Percentiles rank a stretch among this genome's conserved stretches.
These are phyloP conservation scores for Colostygia pectinataria DNA, from an alignment of 2,888 invertebrate genomes.

Conservation along the genomic window DNA sequence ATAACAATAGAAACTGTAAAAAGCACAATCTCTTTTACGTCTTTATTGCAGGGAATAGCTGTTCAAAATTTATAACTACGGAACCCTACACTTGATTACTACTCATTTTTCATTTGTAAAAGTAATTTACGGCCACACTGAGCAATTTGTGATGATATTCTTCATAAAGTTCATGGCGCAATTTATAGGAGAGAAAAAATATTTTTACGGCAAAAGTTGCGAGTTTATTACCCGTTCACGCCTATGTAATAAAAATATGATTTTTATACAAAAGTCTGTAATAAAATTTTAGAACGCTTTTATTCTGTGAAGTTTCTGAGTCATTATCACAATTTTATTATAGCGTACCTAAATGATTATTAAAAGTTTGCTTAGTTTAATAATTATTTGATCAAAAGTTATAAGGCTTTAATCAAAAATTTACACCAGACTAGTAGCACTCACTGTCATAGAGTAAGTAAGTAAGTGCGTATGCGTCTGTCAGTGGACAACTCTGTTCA, in stretches of 20 bases:
- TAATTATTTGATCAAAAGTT: too few species aligned
- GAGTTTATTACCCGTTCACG: slow-evolving; percentile 19
- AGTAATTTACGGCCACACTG: slow-evolving; percentile 9
- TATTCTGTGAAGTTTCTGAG: slow-evolving; percentile 16
- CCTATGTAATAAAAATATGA: slow-evolving; percentile 19
- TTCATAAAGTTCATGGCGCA: slow-evolving; percentile 20
- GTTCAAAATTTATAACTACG: background rate
- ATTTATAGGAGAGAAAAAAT: slow-evolving; percentile 16
- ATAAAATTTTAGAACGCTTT: slow-evolving; percentile 12
- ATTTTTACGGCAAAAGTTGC: slow-evolving; percentile 22
- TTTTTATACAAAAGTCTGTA: slow-evolving; percentile 14
- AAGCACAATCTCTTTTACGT: too few species aligned
- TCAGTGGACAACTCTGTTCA: too few species aligned
- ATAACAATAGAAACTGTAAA: too few species aligned
- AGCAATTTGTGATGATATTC: slow-evolving; percentile 14
- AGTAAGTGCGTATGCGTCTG: too few species aligned
- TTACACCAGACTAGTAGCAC: too few species aligned
- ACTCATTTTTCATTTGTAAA: background rate
- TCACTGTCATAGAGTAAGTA: too few species aligned
- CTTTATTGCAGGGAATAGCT: too few species aligned
- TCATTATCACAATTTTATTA: too few species aligned
- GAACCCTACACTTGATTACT: background rate
- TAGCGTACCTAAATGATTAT: too few species aligned
- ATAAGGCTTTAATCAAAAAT: too few species aligned
- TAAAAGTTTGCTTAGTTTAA: too few species aligned